These are phyloP conservation scores for Pseudomyrmex flavicornis DNA, from an alignment of 1,140 invertebrate genomes.

Conservation along the genomic window DNA sequence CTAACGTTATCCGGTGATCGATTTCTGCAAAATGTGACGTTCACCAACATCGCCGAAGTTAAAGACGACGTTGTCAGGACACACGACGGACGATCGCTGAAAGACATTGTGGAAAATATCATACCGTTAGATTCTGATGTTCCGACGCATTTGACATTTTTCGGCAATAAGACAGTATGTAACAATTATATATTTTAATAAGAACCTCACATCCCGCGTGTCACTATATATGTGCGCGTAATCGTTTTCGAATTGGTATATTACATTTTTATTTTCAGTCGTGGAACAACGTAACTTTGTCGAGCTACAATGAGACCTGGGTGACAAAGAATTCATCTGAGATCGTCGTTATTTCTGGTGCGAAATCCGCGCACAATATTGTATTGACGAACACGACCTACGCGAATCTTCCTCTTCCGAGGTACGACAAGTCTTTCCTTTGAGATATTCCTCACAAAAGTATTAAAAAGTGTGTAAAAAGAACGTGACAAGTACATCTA, in stretches of 20 bases:
- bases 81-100: slow-evolving; percentile 65
- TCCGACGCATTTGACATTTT: slow-evolving; percentile 67
- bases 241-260: background rate
- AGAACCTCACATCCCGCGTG: too few relatives aligned
- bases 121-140: slow-evolving; percentile 69
- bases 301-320: slow-evolving; percentile 60
- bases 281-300: slow-evolving; percentile 73
- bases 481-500: background rate
- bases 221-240: too few relatives aligned
- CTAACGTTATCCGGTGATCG: slow-evolving; percentile 59
- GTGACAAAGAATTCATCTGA: slow-evolving; percentile 63
- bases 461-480: too few relatives aligned
- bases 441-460: too few relatives aligned
- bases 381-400: slow-evolving; percentile 64
- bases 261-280: slow-evolving; percentile 56
- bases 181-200: slow-evolving; percentile 3
- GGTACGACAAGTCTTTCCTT: slow-evolving; percentile 48
- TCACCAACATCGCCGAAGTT: slow-evolving; percentile 59
- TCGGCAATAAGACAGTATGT: slow-evolving; percentile 54
- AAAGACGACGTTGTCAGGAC: slow-evolving; percentile 68
- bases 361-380: slow-evolving; percentile 64
- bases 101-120: slow-evolving; percentile 61
- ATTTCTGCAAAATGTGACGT: slow-evolving; percentile 65
- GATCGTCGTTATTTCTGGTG: slow-evolving; percentile 68
- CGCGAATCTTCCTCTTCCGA: slow-evolving; percentile 61